phyloP scores from a whole-genome alignment of 92 coral and sea anemone genomes.

The Phenganax stokvisi region DNA sequence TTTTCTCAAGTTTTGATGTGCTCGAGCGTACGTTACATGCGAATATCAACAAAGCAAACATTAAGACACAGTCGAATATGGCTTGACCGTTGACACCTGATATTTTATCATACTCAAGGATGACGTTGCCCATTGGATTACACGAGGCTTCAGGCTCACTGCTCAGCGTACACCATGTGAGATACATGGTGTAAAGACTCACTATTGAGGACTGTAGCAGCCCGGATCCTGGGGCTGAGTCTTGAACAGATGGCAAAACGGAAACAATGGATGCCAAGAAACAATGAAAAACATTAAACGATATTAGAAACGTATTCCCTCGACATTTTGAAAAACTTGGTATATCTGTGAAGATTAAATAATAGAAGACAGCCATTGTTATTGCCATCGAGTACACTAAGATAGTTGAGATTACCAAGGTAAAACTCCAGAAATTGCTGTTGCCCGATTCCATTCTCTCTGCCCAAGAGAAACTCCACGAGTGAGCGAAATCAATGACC shows the following conservation, averaged over 20 bases:
- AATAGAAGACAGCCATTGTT: conserved; percentile 77
- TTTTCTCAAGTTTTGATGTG: conserved; percentile 88
- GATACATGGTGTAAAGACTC: conserved; percentile 86
- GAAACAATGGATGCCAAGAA: conserved; percentile 79
- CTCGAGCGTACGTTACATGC: conserved; percentile 95
- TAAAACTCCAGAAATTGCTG: conserved; percentile 84
- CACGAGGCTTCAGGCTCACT: conserved; percentile 88
- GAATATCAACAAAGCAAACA: conserved; percentile 75
- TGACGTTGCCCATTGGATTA: conserved; percentile 87
- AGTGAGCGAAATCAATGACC: conserved; percentile 85
- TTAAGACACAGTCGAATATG: conserved; percentile 82
- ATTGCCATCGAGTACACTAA: conserved; percentile 74
- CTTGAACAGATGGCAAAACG: conserved; percentile 76
- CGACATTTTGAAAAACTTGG: conserved; percentile 72
- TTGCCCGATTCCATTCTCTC: conserved; percentile 86
- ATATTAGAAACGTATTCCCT: conserved; percentile 86
- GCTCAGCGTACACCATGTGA: conserved; percentile 94
- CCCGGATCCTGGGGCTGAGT: conserved; percentile 83
- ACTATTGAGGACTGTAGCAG: conserved; percentile 89
- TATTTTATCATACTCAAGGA: conserved; percentile 88
- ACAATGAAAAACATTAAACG: conserved; percentile 91
- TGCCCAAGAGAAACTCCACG: conserved; percentile 98
- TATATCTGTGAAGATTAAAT: conserved; percentile 76
- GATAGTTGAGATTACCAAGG: conserved; percentile 84
- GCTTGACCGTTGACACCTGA: conserved; percentile 98